Evolutionary conservation across 2,888 invertebrate species (phyloP).

Genomic region (Macaria liturata): DNA sequence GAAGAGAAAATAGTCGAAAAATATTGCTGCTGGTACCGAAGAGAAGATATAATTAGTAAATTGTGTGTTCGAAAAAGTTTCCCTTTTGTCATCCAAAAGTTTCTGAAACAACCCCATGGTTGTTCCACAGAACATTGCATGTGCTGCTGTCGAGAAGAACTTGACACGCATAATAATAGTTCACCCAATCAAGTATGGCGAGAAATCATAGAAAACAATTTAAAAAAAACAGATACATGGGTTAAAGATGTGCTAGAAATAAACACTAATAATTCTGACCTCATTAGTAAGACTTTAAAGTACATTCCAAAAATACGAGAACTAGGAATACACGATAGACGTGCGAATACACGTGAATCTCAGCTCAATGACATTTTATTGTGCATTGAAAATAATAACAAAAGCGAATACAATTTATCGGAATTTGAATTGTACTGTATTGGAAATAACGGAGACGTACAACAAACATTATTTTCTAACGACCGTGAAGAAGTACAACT

Average conservation of each 20-base stretch:
- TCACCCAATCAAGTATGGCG: neutral
- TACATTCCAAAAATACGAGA: constrained; percentile 11
- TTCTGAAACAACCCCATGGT: constrained; percentile 35
- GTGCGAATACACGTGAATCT: neutral
- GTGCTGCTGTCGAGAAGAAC: constrained; percentile 39
- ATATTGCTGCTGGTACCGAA: constrained; percentile 48
- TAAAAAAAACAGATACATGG: constrained; percentile 1
- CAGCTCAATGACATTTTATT: constrained; percentile 14
- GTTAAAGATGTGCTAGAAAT: constrained; percentile 5
- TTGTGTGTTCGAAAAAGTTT: constrained; percentile 10
- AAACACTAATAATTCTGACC: neutral
- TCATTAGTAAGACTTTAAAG: constrained; percentile 21
- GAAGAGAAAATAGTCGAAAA: constrained; percentile 12
- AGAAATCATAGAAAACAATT: constrained; percentile 5
- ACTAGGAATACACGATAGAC: too few relatives aligned
- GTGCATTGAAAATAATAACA: constrained; percentile 15
- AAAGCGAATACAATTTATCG: neutral
- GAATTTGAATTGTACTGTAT: constrained; percentile 29
- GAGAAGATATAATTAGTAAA: constrained; percentile 28
- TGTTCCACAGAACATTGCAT: constrained; percentile 34
- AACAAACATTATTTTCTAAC: neutral
- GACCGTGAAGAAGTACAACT: too few relatives aligned
- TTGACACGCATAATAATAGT: neutral
- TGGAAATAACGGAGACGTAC: constrained; percentile 29
- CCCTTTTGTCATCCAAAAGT: constrained; percentile 9